Percentiles rank a stretch among this genome's conserved stretches.
phyloP scores from a whole-genome alignment of 2,113 vertebrate genomes.

The Tretioscincus oriximinensis region DNA sequence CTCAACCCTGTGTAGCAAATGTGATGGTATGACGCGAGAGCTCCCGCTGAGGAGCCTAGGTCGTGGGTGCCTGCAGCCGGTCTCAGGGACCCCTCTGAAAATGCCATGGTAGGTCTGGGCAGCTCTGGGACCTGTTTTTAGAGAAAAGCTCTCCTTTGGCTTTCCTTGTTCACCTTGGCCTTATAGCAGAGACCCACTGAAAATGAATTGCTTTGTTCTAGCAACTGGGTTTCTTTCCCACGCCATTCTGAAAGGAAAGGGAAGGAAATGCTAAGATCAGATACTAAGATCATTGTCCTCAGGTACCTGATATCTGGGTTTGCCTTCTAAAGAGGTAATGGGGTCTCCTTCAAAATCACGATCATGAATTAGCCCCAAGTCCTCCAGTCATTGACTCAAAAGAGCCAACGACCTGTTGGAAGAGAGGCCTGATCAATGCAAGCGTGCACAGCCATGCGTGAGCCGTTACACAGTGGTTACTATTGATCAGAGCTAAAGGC shows the following conservation, averaged over 20 bases:
- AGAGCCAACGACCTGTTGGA: slow-evolving; percentile 82
- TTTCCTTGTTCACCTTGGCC: rapidly evolving
- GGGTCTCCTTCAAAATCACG: slow-evolving; percentile 51
- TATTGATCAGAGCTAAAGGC: slow-evolving; percentile 90
- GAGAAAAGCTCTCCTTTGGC: too few species aligned
- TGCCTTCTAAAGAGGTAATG: slow-evolving; percentile 9
- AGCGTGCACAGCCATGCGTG: slow-evolving; percentile 74
- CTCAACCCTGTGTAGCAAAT: too few species aligned
- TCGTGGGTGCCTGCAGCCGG: background rate
- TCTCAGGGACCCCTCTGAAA: background rate
- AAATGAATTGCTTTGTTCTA: slow-evolving; percentile 1
- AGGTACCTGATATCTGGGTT: background rate
- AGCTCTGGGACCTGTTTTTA: background rate
- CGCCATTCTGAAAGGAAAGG: background rate
- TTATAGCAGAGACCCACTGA: background rate
- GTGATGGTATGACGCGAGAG: too few species aligned
- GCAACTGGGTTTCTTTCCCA: background rate
- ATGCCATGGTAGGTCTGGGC: background rate
- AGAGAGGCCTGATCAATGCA: slow-evolving; percentile 86
- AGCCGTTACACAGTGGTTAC: slow-evolving; percentile 82
- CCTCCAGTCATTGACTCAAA: slow-evolving; percentile 61
- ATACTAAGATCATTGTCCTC: background rate
- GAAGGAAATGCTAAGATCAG: background rate
- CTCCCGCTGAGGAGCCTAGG: background rate
- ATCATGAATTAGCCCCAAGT: slow-evolving; percentile 63